Percentiles rank a stretch among this genome's conserved stretches.
phyloP scores from a whole-genome alignment of 2,113 vertebrate species.

The Barnardius zonarius region DNA sequence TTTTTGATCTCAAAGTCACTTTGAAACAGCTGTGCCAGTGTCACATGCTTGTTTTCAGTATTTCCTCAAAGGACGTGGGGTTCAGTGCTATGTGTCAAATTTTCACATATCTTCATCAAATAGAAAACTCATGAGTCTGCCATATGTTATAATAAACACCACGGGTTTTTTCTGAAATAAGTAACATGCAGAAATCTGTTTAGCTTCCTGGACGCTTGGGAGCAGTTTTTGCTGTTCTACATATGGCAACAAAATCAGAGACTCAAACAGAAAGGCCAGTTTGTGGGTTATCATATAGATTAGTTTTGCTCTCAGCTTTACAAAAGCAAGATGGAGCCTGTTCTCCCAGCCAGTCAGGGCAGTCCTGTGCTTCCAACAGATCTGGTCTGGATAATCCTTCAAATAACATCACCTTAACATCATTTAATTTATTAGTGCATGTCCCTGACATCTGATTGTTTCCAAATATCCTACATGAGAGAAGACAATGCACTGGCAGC shows the following conservation, averaged over 20 bases:
- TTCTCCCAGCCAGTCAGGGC: not conserved
- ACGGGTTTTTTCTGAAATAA: not conserved
- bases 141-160: not conserved
- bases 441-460: not conserved
- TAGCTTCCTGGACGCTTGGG: not conserved
- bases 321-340: not conserved
- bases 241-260: not conserved
- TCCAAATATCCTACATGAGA: not conserved
- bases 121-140: not conserved
- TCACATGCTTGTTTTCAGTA: not conserved
- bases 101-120: not conserved
- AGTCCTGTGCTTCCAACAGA: not conserved
- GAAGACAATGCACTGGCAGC: constrained; percentile 1
- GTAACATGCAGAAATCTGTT: not conserved
- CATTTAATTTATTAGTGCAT: not conserved
- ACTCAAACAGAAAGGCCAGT: not conserved
- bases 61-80: not conserved
- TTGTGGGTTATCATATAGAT: not conserved
- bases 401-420: not conserved
- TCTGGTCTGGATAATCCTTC: not conserved
- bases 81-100: not conserved
- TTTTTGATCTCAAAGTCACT: not conserved
- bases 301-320: not conserved
- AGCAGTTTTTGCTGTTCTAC: not conserved
- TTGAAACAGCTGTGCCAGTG: constrained; percentile 9